Percentiles rank a stretch among this genome's conserved stretches.
Conservation (phyloP, 2,888 invertebrate genomes). For the Athetis lepigone region DNA sequence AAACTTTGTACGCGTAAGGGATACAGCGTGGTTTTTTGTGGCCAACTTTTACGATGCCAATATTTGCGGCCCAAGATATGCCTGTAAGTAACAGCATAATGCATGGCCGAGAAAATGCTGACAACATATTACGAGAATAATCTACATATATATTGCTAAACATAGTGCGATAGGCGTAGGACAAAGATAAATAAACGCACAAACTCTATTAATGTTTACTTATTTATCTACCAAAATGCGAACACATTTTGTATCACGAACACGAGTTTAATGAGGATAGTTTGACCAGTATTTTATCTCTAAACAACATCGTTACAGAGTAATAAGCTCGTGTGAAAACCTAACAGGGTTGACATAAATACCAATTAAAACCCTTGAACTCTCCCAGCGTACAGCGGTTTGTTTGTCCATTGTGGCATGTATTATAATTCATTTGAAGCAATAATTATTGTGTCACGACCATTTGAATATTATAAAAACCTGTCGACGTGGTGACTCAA, state of each 20-base stretch:
- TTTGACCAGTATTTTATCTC: slow-evolving; percentile 52
- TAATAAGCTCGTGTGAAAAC: slow-evolving; percentile 51
- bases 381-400: slow-evolving; percentile 20
- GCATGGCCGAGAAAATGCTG: slow-evolving; percentile 59
- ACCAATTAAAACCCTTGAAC: slow-evolving; percentile 48
- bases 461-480: slow-evolving; percentile 43
- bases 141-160: slow-evolving; percentile 42
- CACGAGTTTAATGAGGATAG: slow-evolving; percentile 49
- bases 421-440: slow-evolving; percentile 12
- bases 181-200: slow-evolving; percentile 35
- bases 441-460: slow-evolving; percentile 31
- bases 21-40: slow-evolving; percentile 73
- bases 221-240: slow-evolving; percentile 26
- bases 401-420: slow-evolving; percentile 21
- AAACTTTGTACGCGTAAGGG: slow-evolving; percentile 71
- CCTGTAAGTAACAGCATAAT: slow-evolving; percentile 70
- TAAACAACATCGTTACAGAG: slow-evolving; percentile 53
- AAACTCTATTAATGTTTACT: slow-evolving; percentile 27
- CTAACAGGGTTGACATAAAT: slow-evolving; percentile 46
- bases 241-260: slow-evolving; percentile 37
- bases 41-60: slow-evolving; percentile 70
- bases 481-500: slow-evolving; percentile 72
- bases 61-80: slow-evolving; percentile 67
- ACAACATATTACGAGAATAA: slow-evolving; percentile 52
- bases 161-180: slow-evolving; percentile 22